Base-by-base conservation (phyloP, 2,113 vertebrate species). In the Chrysemys picta region DNA sequence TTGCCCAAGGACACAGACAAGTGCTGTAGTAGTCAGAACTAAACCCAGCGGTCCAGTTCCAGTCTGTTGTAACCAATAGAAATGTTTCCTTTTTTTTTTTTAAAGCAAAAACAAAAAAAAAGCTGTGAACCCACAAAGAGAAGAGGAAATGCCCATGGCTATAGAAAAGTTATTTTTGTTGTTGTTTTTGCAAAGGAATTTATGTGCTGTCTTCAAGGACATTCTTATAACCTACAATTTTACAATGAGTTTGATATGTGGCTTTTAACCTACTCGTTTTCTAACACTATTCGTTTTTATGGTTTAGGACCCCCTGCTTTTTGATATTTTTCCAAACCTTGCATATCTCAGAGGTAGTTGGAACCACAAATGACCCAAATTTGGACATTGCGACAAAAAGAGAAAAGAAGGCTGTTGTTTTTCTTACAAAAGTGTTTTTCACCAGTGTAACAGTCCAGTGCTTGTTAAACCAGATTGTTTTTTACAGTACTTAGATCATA, bases 401-500 rank as follows among this genome's bases (percentile, higher is more conserved):
- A 76, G 47, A 49, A 25, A 89, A 69, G 1, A 16, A 75, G 80
- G 69, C 49, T 93, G 38, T 84, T 59, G 54, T 84, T 1, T 0
- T 89, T 92, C 29, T 31, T 94, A 2, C 49, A 69, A 29, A 84
- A 83, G 75, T 3, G 10, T 95, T 96, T 91, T 54, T 31, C 91
- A 47, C 92, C 84, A 35, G 4, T 12, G 35, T 87, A 95, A 72
- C 62, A 14, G 96, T 95, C 76, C 85, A 96, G 84, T 90, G 82
- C 72, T 22, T 84, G 47, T 85, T 53, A 53, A 53, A 53, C 52
- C 52, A 53, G 52, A 53, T 53, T 53, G 17, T 97, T 96, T 95
- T 96, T 95, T 94, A 89, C 17, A 88, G n/a, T 78, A 62, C 87
- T 93, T 24, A 5, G 21, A 69, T 84, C 91, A 50, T 96, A 91